A percentile compares a stretch with the other conserved stretches of the same genome.
phyloP scores from a whole-genome alignment of 1,140 invertebrate genomes.

The Drosophila varians region DNA sequence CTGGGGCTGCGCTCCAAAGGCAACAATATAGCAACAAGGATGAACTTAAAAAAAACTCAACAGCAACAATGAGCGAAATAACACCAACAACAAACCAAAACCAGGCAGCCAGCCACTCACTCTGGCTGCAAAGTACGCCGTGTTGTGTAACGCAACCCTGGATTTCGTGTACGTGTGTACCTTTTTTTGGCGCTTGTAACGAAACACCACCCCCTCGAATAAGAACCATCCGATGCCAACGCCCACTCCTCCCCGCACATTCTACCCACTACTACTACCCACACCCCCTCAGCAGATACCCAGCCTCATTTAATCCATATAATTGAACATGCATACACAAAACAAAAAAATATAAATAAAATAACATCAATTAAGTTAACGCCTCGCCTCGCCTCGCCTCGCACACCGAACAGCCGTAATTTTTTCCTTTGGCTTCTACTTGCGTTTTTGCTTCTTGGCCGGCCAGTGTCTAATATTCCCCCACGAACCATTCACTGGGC shows the following conservation, averaged over 20 bases:
- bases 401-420: slow-evolving; percentile 38
- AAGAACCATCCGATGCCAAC: slow-evolving; percentile 31
- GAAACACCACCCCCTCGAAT: slow-evolving; percentile 60
- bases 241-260: slow-evolving; percentile 22
- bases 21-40: slow-evolving; percentile 27
- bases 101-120: slow-evolving; percentile 22
- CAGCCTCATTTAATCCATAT: slow-evolving; percentile 39
- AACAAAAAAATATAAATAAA: no score
- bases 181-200: slow-evolving; percentile 79
- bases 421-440: slow-evolving; percentile 52
- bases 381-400: slow-evolving; percentile 27
- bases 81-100: slow-evolving; percentile 24
- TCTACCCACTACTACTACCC: slow-evolving; percentile 27
- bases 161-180: slow-evolving; percentile 83
- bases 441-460: slow-evolving; percentile 39
- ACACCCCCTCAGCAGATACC: background rate
- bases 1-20: slow-evolving; percentile 7
- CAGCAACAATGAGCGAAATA: slow-evolving; percentile 20
- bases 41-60: slow-evolving; percentile 19
- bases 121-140: slow-evolving; percentile 68
- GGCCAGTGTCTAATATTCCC: slow-evolving; percentile 16
- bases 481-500: background rate
- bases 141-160: slow-evolving; percentile 83
- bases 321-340: slow-evolving; percentile 19
- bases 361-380: slow-evolving; percentile 27